phyloP scores from a whole-genome alignment of 1,140 invertebrate genomes.

The Ctenoplectra terminalis region DNA sequence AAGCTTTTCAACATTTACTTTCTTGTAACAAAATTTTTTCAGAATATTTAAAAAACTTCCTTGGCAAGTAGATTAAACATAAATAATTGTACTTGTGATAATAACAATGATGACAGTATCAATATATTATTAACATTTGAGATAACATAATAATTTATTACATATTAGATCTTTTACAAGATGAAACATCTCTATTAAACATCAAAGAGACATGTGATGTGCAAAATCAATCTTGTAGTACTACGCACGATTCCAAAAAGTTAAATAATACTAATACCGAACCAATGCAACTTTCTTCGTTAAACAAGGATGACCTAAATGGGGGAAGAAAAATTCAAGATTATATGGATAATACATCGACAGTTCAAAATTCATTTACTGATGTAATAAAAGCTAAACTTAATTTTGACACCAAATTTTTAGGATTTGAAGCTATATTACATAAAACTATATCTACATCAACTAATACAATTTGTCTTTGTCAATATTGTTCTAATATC shows the following conservation, averaged over 20 bases:
- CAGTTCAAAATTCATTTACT: constrained; percentile 69
- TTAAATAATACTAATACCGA: not conserved
- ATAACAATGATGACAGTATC: too few species aligned
- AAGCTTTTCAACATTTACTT: constrained; percentile 70
- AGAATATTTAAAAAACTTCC: constrained; percentile 70
- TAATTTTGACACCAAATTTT: constrained; percentile 75
- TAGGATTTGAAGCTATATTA: constrained; percentile 71
- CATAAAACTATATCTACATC: constrained; percentile 50
- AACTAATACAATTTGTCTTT: constrained; percentile 57
- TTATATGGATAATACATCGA: constrained; percentile 33
- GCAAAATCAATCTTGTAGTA: not conserved
- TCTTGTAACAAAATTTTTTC: constrained; percentile 67
- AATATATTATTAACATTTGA: not conserved
- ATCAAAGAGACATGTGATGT: not conserved
- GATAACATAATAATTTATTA: constrained; percentile 2
- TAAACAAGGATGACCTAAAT: not conserved
- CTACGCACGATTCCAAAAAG: not conserved
- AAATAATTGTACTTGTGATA: too few species aligned
- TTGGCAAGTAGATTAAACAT: constrained; percentile 63
- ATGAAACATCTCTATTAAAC: constrained; percentile 4
- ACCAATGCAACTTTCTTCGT: not conserved
- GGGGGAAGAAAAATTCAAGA: not conserved
- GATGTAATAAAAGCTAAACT: constrained; percentile 76
- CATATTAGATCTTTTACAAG: constrained; percentile 40
- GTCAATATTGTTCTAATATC: constrained; percentile 72